Conservation (phyloP, 2,888 invertebrate genomes). For the Hydraecia micacea region DNA sequence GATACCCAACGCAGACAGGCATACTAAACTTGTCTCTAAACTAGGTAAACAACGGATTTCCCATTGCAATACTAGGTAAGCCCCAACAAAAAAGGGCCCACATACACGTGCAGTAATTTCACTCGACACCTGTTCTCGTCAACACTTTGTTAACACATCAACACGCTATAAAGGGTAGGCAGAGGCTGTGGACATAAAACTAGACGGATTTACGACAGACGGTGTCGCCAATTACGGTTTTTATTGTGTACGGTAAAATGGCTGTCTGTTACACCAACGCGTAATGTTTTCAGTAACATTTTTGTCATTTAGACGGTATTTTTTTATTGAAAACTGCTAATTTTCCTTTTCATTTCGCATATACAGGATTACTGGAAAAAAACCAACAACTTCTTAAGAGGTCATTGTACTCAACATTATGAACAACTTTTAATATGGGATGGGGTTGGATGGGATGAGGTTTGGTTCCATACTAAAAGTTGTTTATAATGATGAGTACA, state of each 20-base stretch:
- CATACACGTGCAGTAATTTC: slow-evolving; percentile 38
- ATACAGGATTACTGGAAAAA: no score
- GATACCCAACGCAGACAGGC: neutral
- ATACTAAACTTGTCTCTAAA: slow-evolving; percentile 9
- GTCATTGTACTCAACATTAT: no score
- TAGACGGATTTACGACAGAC: slow-evolving; percentile 75
- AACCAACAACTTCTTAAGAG: no score
- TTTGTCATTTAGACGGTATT: neutral
- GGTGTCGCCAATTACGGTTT: slow-evolving; percentile 78
- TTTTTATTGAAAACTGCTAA: neutral
- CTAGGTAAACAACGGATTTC: slow-evolving; percentile 22
- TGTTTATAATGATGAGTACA: no score
- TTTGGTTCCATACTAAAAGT: no score
- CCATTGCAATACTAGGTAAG: slow-evolving; percentile 34
- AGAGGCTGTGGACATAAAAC: slow-evolving; percentile 72
- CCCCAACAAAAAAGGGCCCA: slow-evolving; percentile 43
- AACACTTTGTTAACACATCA: slow-evolving; percentile 61
- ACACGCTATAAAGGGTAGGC: slow-evolving; percentile 70
- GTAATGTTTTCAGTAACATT: slow-evolving; percentile 12
- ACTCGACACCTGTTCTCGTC: slow-evolving; percentile 43
- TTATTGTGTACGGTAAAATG: slow-evolving; percentile 68
- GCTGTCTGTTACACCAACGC: slow-evolving; percentile 49
- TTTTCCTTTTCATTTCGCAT: neutral
- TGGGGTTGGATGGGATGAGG: no score
- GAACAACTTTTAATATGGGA: no score